Evolutionary conservation across 2,888 invertebrate species (phyloP).

Genomic region (Allacma fusca): DNA sequence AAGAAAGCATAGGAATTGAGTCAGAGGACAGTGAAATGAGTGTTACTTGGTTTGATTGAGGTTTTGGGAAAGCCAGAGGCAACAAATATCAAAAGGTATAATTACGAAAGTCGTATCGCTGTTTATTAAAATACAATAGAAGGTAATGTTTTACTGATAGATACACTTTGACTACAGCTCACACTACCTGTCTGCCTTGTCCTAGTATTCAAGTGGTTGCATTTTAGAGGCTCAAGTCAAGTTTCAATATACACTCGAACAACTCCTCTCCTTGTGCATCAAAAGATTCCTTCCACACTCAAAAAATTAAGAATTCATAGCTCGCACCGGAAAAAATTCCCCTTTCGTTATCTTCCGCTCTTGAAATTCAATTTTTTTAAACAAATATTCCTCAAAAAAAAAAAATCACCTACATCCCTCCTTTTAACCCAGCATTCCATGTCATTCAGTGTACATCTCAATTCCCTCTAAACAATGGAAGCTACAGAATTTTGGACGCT

Average conservation of each 20-base stretch:
- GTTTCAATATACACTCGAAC: background rate
- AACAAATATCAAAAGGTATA: conserved; percentile 26
- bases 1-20: background rate
- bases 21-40: conserved; percentile 22
- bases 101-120: conserved; percentile 24
- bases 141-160: conserved; percentile 24
- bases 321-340: background rate
- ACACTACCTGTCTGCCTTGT: conserved; percentile 33
- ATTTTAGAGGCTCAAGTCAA: background rate
- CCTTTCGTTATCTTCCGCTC: background rate
- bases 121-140: conserved; percentile 42
- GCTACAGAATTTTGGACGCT: no score
- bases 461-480: no score
- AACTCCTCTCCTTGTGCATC: no score
- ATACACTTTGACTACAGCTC: background rate
- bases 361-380: background rate
- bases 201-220: conserved; percentile 21
- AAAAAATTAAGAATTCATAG: no score
- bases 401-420: no score
- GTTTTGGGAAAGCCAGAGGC: conserved; percentile 41
- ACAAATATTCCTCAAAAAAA: no score
- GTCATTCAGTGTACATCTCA: no score
- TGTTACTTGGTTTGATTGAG: conserved; percentile 39
- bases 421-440: no score
- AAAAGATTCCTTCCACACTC: no score